Evolutionary conservation across 1,140 invertebrate species (phyloP).

Genomic region (Agrypnia vestita): DNA sequence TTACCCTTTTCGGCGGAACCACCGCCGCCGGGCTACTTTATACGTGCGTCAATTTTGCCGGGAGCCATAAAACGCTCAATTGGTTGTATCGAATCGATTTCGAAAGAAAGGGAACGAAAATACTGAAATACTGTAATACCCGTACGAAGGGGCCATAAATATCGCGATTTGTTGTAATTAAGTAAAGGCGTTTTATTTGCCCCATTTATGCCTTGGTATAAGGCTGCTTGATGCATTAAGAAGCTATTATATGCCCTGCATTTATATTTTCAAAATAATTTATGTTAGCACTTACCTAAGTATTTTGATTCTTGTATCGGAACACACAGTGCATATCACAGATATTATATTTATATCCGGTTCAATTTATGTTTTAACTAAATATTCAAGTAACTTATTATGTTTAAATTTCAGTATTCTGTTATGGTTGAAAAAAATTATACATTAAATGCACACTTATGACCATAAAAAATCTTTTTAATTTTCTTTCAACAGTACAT

Average conservation of each 20-base stretch:
- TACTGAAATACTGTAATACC: slow-evolving; percentile 46
- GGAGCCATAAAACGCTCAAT: slow-evolving; percentile 59
- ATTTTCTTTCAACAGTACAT: too few species aligned
- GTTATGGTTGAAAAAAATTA: too few species aligned
- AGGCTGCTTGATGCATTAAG: background rate
- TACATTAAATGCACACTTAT: too few species aligned
- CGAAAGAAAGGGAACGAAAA: slow-evolving; percentile 33
- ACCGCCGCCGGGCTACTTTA: slow-evolving; percentile 36
- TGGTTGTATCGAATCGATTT: slow-evolving; percentile 52
- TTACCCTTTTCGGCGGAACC: slow-evolving; percentile 56
- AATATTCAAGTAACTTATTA: too few species aligned
- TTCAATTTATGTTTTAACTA: too few species aligned
- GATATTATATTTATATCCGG: too few species aligned
- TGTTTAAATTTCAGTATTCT: too few species aligned
- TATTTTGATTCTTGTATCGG: background rate
- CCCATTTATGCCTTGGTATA: background rate
- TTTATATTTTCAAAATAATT: too few species aligned
- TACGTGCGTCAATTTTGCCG: slow-evolving; percentile 56
- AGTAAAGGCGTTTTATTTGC: slow-evolving; percentile 19
- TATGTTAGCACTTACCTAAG: background rate
- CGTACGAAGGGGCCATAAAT: slow-evolving; percentile 42
- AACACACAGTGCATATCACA: background rate
- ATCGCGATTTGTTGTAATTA: slow-evolving; percentile 35
- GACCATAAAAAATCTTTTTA: too few species aligned
- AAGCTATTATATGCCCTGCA: background rate